Percentiles rank a stretch among this genome's conserved stretches.
Evolutionary conservation across 2,113 vertebrate genomes (phyloP).

Genomic region (Tinamus guttatus): DNA sequence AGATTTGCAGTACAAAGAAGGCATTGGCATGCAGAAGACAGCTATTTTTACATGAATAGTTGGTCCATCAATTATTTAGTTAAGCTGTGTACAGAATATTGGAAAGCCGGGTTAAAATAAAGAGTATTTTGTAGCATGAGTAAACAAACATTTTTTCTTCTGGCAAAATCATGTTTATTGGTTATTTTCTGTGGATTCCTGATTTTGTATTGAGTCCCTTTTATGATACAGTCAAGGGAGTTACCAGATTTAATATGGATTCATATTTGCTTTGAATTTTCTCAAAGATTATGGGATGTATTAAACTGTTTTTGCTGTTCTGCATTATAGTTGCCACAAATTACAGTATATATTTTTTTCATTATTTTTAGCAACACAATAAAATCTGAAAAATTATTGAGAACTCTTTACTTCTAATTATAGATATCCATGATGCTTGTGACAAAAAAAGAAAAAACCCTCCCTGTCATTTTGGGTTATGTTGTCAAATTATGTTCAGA

Average conservation of each 20-base stretch:
- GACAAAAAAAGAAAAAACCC: neutral
- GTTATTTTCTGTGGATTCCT: neutral
- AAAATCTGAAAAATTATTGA: neutral
- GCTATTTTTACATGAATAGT: neutral
- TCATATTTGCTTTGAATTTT: neutral
- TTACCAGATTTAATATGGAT: neutral
- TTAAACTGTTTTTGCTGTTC: neutral
- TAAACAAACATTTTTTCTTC: neutral
- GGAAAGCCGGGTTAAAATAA: neutral
- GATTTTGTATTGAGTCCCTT: neutral
- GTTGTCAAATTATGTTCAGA: neutral
- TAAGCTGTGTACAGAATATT: neutral
- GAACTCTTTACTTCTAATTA: neutral
- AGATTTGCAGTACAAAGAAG: neutral
- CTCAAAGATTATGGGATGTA: neutral
- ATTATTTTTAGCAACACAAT: neutral
- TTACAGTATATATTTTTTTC: neutral
- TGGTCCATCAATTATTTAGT: neutral
- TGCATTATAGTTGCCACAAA: neutral
- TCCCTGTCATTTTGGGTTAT: neutral
- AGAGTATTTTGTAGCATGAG: neutral
- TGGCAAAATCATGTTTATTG: neutral
- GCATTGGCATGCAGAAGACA: neutral
- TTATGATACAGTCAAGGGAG: neutral
- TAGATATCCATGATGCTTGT: neutral